Conservation (phyloP, 2,888 invertebrate genomes). For the Drosophila mayaguana region DNA sequence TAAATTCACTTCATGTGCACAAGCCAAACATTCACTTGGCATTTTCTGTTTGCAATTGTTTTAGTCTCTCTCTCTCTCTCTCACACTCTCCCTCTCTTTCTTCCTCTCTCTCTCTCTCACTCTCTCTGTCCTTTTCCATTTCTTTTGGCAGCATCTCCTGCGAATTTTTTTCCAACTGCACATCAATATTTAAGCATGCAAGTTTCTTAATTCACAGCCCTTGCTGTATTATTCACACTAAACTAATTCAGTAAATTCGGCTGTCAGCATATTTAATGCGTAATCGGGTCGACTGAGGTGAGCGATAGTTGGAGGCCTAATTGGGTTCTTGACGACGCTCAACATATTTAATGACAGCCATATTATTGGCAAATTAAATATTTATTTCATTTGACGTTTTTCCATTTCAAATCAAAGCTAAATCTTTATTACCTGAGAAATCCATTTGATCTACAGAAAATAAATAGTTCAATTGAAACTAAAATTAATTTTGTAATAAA, state of each 20-base stretch:
- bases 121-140: neutral
- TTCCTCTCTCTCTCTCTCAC: neutral
- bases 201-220: slow-evolving; percentile 15
- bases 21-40: slow-evolving; percentile 31
- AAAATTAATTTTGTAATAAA: too few relatives aligned
- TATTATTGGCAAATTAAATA: slow-evolving; percentile 8
- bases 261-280: slow-evolving; percentile 45
- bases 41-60: slow-evolving; percentile 31
- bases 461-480: neutral
- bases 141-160: too few relatives aligned
- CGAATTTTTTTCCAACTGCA: slow-evolving; percentile 24
- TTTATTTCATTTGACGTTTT: neutral
- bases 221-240: slow-evolving; percentile 16
- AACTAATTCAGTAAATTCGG: slow-evolving; percentile 48
- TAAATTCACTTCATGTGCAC: slow-evolving; percentile 47
- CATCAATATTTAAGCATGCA: slow-evolving; percentile 58
- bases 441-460: neutral
- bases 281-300: slow-evolving; percentile 9
- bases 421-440: neutral
- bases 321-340: neutral
- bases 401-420: neutral
- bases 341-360: slow-evolving; percentile 4
- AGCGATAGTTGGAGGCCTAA: slow-evolving; percentile 5
- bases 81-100: neutral
- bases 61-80: neutral